Percentiles rank a stretch among this genome's conserved stretches.
phyloP scores from a whole-genome alignment of 2,888 invertebrate genomes.

The Eristalinus aeneus region DNA sequence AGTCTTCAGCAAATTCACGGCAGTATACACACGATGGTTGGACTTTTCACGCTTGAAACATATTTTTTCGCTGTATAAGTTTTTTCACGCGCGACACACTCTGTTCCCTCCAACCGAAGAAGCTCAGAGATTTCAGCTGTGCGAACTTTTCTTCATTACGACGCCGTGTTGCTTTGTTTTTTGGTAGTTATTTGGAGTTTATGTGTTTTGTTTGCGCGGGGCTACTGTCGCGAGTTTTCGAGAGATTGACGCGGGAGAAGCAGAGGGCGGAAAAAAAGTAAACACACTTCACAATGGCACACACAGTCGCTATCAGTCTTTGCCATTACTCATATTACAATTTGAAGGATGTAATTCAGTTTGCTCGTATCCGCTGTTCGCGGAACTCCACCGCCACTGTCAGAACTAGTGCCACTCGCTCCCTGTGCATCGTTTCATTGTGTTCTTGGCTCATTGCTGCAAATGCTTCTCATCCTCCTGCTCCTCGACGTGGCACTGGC shows the following conservation, averaged over 20 bases:
- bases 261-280: conserved; percentile 29
- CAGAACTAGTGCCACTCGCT: too few species aligned
- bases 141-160: conserved; percentile 39
- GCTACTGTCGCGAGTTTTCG: conserved; percentile 34
- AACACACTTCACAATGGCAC: conserved; percentile 60
- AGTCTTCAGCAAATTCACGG: conserved; percentile 35
- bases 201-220: background rate
- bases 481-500: background rate
- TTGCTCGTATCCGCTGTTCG: conserved; percentile 39
- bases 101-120: conserved; percentile 24
- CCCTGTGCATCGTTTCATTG: conserved; percentile 1
- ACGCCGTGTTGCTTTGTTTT: conserved; percentile 1
- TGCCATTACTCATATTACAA: conserved; percentile 69
- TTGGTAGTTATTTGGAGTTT: conserved; percentile 2
- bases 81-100: conserved; percentile 28
- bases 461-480: conserved; percentile 9
- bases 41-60: conserved; percentile 19
- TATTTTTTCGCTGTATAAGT: conserved; percentile 22
- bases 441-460: background rate
- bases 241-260: too few species aligned
- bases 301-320: conserved; percentile 59
- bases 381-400: background rate
- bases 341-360: conserved; percentile 69
- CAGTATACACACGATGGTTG: conserved; percentile 2
- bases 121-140: background rate